Percentiles rank a stretch among this genome's conserved stretches.
Conservation (phyloP, 1,140 invertebrate species). For the Cecropterus lyciades region DNA sequence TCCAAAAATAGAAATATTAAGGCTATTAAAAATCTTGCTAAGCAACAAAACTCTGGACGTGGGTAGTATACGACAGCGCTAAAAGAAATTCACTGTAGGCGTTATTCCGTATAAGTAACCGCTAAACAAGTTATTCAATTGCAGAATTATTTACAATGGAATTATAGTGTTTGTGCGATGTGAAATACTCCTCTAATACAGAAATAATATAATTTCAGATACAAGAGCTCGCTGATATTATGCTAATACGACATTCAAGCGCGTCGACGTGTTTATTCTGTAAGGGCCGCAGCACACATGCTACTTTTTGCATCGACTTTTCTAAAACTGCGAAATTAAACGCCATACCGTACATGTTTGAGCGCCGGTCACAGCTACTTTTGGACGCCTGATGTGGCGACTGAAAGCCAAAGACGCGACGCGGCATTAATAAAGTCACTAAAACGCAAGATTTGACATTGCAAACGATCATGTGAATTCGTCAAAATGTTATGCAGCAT, state of each 20-base stretch:
- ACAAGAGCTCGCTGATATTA: conserved; percentile 37
- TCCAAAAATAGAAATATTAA: conserved; percentile 25
- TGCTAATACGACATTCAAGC: conserved; percentile 49
- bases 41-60: conserved; percentile 18
- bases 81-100: conserved; percentile 42
- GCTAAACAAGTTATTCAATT: conserved; percentile 39
- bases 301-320: not conserved
- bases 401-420: too few species aligned
- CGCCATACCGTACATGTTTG: too few species aligned
- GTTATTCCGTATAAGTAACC: conserved; percentile 29
- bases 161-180: conserved; percentile 38
- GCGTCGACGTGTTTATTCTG: conserved; percentile 18
- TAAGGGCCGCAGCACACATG: not conserved
- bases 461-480: too few species aligned
- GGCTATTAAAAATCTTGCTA: conserved; percentile 22
- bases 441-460: too few species aligned
- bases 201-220: conserved; percentile 25
- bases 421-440: too few species aligned
- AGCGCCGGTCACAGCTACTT: too few species aligned
- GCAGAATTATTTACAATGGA: conserved; percentile 47
- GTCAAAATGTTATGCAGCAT: too few species aligned
- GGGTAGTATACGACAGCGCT: conserved; percentile 17
- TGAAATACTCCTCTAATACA: conserved; percentile 38
- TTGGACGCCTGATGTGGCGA: too few species aligned
- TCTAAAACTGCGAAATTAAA: too few species aligned